Base-by-base conservation (phyloP, 2,797 vertebrate genomes). In the Sebastes oblongus region DNA sequence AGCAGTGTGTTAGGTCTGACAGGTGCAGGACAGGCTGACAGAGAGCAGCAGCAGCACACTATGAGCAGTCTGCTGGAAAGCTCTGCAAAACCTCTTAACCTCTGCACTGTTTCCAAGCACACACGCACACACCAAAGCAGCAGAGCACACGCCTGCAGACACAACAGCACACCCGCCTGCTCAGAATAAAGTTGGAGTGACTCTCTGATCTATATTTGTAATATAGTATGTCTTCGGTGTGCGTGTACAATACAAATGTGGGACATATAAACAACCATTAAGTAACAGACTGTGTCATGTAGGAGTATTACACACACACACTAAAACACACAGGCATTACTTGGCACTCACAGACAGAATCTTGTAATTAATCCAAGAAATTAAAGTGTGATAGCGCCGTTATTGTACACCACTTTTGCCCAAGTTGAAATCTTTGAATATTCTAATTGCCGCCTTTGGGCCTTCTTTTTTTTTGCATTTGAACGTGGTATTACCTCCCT, bases 351-450 rank as follows among this genome's bases (percentile, higher is more conserved):
- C 24, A 56, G 4, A 62, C 3, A 56, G 13, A 75, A 16, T 58
- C 18, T 4, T 73, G 18, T 79, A 81, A 89, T 87, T 87, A 85
- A 84, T 88, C 67, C 75, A 80, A 64, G 74, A 87, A 76, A 87
- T 87, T 78, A 82, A 78, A 86, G 29, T 75, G 65, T 42, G 83
- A 83, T 88, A 80, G 68, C 46, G 1, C 66, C 72, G 59, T 82
- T 85, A 81, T 87, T 85, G 71, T 70, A 72, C 86, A 83, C 66
- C 75, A 66, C 75, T 81, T 84, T 82, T 78, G 36, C 66, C 36
- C 62, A 74, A 66, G 60, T 91, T 90, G 71, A 74, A 80, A 90
- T 74, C 82, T 78, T 75, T 86, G 86, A 89, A 90, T 91, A 88
- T 90, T 90, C 11, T 85, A 89, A 90, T 88, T 76, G 72, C 71